A percentile compares a stretch with the other conserved stretches of the same genome.
These are phyloP conservation scores for Tetragnatha montana DNA, from an alignment of 2,888 invertebrate genomes.

Conservation along the genomic window DNA sequence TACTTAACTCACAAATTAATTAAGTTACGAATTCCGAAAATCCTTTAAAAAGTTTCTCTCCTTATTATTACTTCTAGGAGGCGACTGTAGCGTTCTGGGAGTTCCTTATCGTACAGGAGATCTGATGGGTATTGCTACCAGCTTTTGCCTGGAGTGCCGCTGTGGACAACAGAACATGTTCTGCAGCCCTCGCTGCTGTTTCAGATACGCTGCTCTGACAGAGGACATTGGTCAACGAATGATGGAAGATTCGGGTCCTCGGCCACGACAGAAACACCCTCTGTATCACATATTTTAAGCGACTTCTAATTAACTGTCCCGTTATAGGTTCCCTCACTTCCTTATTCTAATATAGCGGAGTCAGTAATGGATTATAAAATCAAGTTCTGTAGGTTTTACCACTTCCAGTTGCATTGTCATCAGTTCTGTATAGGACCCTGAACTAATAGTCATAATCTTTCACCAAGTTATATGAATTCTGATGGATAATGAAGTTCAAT, in stretches of 20 bases:
- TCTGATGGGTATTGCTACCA: constrained; percentile 74
- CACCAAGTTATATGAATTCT: too few relatives aligned
- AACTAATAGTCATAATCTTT: too few relatives aligned
- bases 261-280: background rate
- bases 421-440: too few relatives aligned
- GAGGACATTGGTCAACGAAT: constrained; percentile 4
- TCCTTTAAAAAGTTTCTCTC: background rate
- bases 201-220: constrained; percentile 72
- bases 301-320: background rate
- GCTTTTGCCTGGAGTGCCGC: constrained; percentile 74
- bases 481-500: too few relatives aligned
- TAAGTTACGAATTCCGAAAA: background rate
- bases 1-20: background rate
- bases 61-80: background rate
- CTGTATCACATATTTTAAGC: constrained; percentile 9
- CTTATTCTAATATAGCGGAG: too few relatives aligned
- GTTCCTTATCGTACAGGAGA: constrained; percentile 74
- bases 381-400: too few relatives aligned
- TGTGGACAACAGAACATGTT: constrained; percentile 74
- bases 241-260: background rate
- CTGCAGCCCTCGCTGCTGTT: constrained; percentile 74
- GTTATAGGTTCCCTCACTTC: background rate
- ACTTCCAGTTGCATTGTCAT: too few relatives aligned
- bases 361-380: too few relatives aligned
- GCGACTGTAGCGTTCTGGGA: constrained; percentile 73